Percentiles rank a stretch among this genome's conserved stretches.
Evolutionary conservation across 2,797 vertebrate species (phyloP).

Genomic region (Hydrophis major): DNA sequence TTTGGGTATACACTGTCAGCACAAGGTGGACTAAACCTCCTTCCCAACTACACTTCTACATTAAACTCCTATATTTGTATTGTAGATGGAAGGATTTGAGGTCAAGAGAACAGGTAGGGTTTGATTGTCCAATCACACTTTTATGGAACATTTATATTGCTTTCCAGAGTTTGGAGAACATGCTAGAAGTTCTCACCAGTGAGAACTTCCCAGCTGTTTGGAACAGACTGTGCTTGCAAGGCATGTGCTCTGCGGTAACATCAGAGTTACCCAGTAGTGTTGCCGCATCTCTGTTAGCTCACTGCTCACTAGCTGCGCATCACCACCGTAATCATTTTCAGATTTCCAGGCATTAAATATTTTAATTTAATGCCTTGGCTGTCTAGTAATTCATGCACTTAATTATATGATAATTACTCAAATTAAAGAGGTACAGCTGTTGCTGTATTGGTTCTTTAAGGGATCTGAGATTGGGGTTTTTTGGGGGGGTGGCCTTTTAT

Average conservation of each 20-base stretch:
- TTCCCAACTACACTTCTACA: neutral
- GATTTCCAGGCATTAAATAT: conserved; percentile 94
- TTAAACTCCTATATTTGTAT: neutral
- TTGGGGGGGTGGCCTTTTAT: conserved; percentile 57
- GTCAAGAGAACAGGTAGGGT: neutral
- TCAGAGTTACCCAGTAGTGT: conserved; percentile 7
- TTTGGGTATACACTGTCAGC: neutral
- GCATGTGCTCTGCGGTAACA: neutral
- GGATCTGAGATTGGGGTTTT: conserved; percentile 55
- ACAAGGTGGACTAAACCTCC: too few species aligned
- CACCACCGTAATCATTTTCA: conserved; percentile 86
- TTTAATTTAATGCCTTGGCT: conserved; percentile 94
- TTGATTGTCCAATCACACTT: neutral
- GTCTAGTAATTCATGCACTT: conserved; percentile 93
- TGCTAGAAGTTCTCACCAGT: neutral
- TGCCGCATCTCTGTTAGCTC: conserved; percentile 68
- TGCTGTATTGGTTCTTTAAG: conserved; percentile 74
- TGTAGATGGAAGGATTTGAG: neutral
- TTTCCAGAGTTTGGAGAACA: neutral
- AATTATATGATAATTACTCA: conserved; percentile 94
- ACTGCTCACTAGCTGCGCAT: conserved; percentile 76
- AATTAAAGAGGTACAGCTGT: conserved; percentile 87
- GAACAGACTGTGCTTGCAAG: neutral
- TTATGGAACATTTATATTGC: neutral
- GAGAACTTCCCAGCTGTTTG: conserved; percentile 32